phyloP scores from a whole-genome alignment of 2,888 invertebrate species.

The Parelbella ahira region DNA sequence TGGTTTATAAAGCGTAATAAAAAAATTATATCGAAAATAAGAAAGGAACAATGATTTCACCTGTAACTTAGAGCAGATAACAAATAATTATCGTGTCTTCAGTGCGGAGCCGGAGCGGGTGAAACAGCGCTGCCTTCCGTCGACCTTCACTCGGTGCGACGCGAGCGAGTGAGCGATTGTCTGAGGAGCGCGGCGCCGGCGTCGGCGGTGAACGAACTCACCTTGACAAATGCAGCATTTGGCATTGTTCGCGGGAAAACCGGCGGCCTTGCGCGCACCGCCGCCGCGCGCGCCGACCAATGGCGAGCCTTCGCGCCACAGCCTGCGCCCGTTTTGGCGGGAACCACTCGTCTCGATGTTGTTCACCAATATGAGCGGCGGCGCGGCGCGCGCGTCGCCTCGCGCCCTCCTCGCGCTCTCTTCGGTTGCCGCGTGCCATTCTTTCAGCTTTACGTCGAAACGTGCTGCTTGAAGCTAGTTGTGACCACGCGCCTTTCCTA shows the following conservation, averaged over 20 bases:
- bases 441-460: constrained; percentile 45
- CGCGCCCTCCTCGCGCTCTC: constrained; percentile 35
- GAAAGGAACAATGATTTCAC: constrained; percentile 52
- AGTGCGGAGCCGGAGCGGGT: constrained; percentile 44
- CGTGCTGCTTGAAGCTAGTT: constrained; percentile 27
- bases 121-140: constrained; percentile 57
- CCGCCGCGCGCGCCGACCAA: constrained; percentile 65
- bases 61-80: constrained; percentile 58
- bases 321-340: constrained; percentile 75
- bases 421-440: constrained; percentile 33
- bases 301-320: constrained; percentile 74
- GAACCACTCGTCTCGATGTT: constrained; percentile 44
- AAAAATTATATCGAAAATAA: too few relatives aligned
- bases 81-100: constrained; percentile 58
- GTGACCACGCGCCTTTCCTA: not conserved
- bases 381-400: constrained; percentile 41
- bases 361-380: constrained; percentile 40
- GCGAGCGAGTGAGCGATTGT: constrained; percentile 60
- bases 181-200: constrained; percentile 56
- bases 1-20: too few relatives aligned
- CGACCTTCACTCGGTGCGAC: constrained; percentile 70
- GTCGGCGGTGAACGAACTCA: constrained; percentile 80
- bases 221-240: constrained; percentile 82
- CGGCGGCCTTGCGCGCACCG: constrained; percentile 75
- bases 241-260: constrained; percentile 81